Evolutionary conservation across 2,888 invertebrate species (phyloP).

Genomic region (Caenorhabditis sp.): DNA sequence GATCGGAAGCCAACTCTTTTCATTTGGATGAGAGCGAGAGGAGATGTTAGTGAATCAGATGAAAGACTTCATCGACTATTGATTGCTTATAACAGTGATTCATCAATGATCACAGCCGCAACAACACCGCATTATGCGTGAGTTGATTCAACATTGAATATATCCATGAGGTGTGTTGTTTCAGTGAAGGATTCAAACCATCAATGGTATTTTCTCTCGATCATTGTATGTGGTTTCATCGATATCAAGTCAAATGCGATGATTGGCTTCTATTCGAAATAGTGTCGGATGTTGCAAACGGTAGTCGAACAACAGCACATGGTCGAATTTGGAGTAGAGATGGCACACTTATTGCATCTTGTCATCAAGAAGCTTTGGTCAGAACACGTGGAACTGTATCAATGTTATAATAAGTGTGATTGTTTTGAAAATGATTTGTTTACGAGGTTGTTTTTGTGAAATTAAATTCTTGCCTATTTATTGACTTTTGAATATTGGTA

Average conservation of each 20-base stretch:
- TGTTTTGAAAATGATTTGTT: not conserved
- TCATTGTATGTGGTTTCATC: slow-evolving; percentile 65
- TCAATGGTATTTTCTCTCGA: slow-evolving; percentile 67
- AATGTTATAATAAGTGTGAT: not conserved
- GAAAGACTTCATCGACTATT: slow-evolving; percentile 48
- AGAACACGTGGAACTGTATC: slow-evolving; percentile 39
- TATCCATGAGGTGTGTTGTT: not conserved
- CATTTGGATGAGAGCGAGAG: slow-evolving; percentile 48
- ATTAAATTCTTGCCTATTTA: not conserved
- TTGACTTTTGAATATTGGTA: too few relatives aligned
- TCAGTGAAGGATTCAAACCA: slow-evolving; percentile 46
- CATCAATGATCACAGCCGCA: slow-evolving; percentile 44
- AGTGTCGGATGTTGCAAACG: slow-evolving; percentile 52
- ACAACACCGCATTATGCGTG: slow-evolving; percentile 53
- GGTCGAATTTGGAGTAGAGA: slow-evolving; percentile 63
- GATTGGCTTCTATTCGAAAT: slow-evolving; percentile 67
- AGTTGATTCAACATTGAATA: slow-evolving; percentile 5
- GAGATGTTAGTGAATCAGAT: slow-evolving; percentile 32
- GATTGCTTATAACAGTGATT: slow-evolving; percentile 50
- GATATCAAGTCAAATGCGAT: slow-evolving; percentile 52
- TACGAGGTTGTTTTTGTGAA: not conserved
- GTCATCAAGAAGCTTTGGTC: slow-evolving; percentile 61
- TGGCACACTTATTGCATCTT: slow-evolving; percentile 58
- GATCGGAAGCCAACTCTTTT: slow-evolving; percentile 23
- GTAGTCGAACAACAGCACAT: slow-evolving; percentile 56